These are phyloP conservation scores for Pseudomyrmex sp. DNA, from an alignment of 1,140 invertebrate species.

Conservation along the genomic window DNA sequence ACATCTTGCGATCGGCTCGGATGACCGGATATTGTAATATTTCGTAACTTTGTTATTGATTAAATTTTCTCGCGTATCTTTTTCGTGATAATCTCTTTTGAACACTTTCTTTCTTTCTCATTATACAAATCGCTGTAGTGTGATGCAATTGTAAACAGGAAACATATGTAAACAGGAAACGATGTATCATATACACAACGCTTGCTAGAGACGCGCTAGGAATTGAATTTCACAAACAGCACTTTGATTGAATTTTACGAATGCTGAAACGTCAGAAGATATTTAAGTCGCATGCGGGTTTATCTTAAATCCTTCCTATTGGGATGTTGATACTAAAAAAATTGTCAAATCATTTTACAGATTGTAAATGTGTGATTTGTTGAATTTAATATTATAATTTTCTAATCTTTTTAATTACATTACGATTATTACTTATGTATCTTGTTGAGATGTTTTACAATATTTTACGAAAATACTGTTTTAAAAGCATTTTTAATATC, in stretches of 20 bases:
- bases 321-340: conserved; percentile 8
- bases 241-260: conserved; percentile 46
- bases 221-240: conserved; percentile 6
- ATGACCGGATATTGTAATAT: no score
- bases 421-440: not conserved
- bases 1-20: no score
- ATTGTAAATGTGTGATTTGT: not conserved
- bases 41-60: no score
- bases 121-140: no score
- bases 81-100: no score
- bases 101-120: no score
- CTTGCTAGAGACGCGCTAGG: not conserved
- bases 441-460: not conserved
- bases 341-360: not conserved
- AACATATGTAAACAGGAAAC: conserved; percentile 2
- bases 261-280: conserved; percentile 38
- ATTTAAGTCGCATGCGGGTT: conserved; percentile 31
- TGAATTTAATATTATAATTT: not conserved
- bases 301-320: conserved; percentile 61
- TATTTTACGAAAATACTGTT: no score
- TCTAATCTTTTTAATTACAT: not conserved
- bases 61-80: not conserved
- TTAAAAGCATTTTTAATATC: not conserved
- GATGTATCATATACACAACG: not conserved
- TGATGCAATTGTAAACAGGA: no score